Percentiles rank a stretch among this genome's conserved stretches.
These are phyloP conservation scores for Setipinna tenuifilis DNA, from an alignment of 2,797 vertebrate species.

Conservation along the genomic window DNA sequence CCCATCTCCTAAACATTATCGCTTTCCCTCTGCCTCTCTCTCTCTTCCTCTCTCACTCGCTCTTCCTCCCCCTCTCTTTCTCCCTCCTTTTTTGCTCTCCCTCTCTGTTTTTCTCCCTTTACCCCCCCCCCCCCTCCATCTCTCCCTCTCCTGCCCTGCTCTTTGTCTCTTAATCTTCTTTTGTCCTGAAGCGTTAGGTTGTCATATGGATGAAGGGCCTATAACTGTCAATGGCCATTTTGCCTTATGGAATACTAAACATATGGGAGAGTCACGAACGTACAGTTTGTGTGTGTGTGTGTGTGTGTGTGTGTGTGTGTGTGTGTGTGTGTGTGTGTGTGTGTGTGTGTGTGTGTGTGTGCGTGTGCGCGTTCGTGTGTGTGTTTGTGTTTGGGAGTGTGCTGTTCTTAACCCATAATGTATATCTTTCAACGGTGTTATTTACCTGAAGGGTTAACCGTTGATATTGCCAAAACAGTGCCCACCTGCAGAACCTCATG, in stretches of 20 bases:
- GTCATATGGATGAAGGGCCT: background rate
- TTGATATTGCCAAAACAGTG: background rate
- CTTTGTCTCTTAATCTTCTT: constrained; percentile 14
- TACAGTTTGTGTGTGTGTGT: background rate
- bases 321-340: constrained; percentile 11
- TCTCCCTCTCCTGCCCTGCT: background rate
- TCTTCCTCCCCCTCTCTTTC: background rate
- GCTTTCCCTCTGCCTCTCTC: background rate
- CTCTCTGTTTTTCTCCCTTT: background rate
- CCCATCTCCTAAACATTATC: no score
- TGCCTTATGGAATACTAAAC: background rate
- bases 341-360: constrained; percentile 10
- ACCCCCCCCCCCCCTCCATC: background rate
- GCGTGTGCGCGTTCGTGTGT: background rate
- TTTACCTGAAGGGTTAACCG: background rate
- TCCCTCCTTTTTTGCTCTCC: background rate
- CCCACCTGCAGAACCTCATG: background rate
- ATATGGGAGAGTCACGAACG: background rate
- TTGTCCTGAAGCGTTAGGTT: background rate
- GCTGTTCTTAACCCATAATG: no score
- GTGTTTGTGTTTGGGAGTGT: background rate
- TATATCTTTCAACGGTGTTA: background rate
- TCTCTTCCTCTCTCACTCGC: background rate
- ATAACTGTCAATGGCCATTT: constrained; percentile 8
- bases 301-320: constrained; percentile 24